phyloP scores from a whole-genome alignment of 2,113 vertebrate genomes.

The Parus major region DNA sequence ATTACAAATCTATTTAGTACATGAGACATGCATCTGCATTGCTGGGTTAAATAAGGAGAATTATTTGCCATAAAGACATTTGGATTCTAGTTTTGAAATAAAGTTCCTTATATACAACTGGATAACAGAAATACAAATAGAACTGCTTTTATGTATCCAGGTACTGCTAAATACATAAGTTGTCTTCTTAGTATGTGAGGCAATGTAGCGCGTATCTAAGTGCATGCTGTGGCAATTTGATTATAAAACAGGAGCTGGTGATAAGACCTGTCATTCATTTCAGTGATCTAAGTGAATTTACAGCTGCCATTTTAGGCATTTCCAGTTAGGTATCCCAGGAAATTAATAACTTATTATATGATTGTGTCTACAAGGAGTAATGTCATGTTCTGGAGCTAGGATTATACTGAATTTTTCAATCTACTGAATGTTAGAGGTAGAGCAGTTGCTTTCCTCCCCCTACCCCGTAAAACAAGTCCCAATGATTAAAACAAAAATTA shows the following conservation, averaged over 20 bases:
- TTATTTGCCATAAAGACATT: neutral
- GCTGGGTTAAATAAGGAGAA: neutral
- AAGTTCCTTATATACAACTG: neutral
- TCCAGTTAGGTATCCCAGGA: neutral
- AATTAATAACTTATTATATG: neutral
- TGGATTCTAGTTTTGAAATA: neutral
- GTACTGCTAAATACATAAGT: neutral
- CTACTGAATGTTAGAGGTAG: neutral
- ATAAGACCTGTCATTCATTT: neutral
- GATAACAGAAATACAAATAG: neutral
- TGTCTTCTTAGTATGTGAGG: neutral
- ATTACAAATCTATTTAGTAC: neutral
- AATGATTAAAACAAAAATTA: neutral
- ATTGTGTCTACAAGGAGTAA: neutral
- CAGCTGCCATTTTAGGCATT: neutral
- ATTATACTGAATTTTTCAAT: neutral
- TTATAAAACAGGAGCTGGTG: neutral
- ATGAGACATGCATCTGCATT: neutral
- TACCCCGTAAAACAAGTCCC: neutral
- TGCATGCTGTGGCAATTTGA: neutral
- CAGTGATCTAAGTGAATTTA: neutral
- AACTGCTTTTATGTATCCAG: neutral
- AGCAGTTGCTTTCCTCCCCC: neutral
- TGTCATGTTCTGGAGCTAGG: neutral
- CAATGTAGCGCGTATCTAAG: accelerated